A percentile compares a stretch with the other conserved stretches of the same genome.
Evolutionary conservation across 2,888 invertebrate species (phyloP).

Genomic region (Drosophila melanosoma): DNA sequence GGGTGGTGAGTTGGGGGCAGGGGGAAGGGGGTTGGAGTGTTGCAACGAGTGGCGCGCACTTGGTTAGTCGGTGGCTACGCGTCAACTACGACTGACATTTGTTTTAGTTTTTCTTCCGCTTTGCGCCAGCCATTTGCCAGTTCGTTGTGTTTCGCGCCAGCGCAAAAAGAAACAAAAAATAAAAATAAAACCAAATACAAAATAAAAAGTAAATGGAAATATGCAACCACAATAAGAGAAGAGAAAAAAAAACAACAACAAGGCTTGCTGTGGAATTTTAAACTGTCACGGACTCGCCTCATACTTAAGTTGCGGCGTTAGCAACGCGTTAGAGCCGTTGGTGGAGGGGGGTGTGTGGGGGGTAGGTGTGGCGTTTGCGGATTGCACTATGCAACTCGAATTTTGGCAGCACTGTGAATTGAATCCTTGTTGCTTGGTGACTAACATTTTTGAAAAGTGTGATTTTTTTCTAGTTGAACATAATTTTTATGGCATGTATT

Average conservation of each 20-base stretch:
- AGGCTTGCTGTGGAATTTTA: constrained; percentile 61
- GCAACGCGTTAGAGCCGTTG: constrained; percentile 10
- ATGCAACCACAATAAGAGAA: constrained; percentile 52
- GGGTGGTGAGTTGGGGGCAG: not conserved
- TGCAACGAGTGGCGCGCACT: constrained; percentile 5
- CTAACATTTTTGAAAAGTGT: not conserved
- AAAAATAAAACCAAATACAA: constrained; percentile 23
- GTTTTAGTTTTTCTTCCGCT: constrained; percentile 81
- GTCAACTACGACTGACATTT: constrained; percentile 79
- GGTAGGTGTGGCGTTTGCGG: constrained; percentile 7
- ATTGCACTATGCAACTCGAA: constrained; percentile 12
- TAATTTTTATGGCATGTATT: not conserved
- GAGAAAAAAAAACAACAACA: constrained; percentile 33
- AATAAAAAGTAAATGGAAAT: constrained; percentile 46
- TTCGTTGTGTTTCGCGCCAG: constrained; percentile 70
- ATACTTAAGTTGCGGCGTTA: constrained; percentile 47
- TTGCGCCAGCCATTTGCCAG: constrained; percentile 79
- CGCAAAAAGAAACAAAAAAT: constrained; percentile 14
- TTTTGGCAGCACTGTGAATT: not conserved
- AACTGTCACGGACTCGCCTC: constrained; percentile 63
- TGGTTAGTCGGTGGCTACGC: constrained; percentile 67
- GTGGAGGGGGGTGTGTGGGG: no score
- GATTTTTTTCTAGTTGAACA: not conserved
- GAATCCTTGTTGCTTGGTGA: not conserved
- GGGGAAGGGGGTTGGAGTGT: not conserved